A percentile compares a stretch with the other conserved stretches of the same genome.
phyloP scores from a whole-genome alignment of 37 sponge, comb jelly and placozoan genomes.

The Aphrocallistes beatrix region DNA sequence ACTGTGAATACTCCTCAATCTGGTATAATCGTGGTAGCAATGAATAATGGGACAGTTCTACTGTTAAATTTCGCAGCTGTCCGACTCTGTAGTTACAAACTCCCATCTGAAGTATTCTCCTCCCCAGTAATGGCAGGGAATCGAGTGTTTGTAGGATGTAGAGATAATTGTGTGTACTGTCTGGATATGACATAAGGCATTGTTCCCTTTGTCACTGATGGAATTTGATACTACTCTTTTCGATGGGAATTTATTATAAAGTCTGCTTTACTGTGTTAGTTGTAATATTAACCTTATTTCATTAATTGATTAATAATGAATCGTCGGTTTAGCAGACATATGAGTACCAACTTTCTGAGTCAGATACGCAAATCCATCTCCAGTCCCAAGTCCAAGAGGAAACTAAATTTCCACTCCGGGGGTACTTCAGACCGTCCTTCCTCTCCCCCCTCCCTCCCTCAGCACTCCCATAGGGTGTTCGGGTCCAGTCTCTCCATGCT shows the following conservation, averaged over 20 bases:
- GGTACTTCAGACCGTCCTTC: neutral
- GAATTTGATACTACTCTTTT: no score
- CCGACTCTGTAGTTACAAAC: constrained; percentile 1
- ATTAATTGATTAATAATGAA: no score
- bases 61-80: neutral
- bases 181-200: constrained; percentile 9
- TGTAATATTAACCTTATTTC: no score
- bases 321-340: no score
- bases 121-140: constrained; percentile 53
- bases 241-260: no score
- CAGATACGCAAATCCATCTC: constrained; percentile 18
- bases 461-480: neutral
- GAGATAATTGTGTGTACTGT: constrained; percentile 59
- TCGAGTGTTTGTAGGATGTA: constrained; percentile 48
- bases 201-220: no score
- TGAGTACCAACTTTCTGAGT: constrained; percentile 14
- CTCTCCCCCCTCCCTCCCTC: neutral
- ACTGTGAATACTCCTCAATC: neutral
- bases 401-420: neutral
- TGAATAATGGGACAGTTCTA: neutral
- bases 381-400: neutral
- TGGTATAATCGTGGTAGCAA: neutral
- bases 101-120: constrained; percentile 63
- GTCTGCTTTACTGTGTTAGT: no score
- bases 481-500: neutral